Evolutionary conservation across 2,113 vertebrate species (phyloP).

Genomic region (Chaetodon trifascialis): DNA sequence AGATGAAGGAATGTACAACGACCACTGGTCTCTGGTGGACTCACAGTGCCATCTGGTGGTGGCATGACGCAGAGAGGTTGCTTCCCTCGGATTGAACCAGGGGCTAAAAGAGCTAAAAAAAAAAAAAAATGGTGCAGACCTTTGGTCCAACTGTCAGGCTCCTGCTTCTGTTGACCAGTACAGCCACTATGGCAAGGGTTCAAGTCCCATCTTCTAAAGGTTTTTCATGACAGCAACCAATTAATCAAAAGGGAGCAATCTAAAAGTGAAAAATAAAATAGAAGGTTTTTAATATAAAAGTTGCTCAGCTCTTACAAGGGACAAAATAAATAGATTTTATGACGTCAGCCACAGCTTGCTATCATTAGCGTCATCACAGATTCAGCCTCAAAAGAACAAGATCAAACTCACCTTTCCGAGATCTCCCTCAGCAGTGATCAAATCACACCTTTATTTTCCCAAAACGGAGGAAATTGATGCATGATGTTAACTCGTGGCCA

Average conservation of each 20-base stretch:
- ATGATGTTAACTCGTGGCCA: background rate
- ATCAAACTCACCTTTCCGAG: background rate
- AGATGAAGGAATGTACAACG: slow-evolving; percentile 52
- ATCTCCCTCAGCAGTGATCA: slow-evolving; percentile 6
- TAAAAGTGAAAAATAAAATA: background rate
- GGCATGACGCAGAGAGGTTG: background rate
- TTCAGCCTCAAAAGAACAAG: background rate
- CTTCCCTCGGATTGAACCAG: background rate
- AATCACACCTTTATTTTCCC: background rate
- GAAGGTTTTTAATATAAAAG: slow-evolving; percentile 19
- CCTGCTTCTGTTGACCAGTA: slow-evolving; percentile 18
- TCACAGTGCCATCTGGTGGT: slow-evolving; percentile 71
- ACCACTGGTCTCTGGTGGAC: slow-evolving; percentile 49
- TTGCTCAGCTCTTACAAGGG: slow-evolving; percentile 12
- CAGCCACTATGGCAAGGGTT: slow-evolving; percentile 2
- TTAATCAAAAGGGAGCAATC: background rate
- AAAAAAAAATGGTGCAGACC: slow-evolving; percentile 14
- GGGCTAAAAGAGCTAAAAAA: slow-evolving; percentile 26
- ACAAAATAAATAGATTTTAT: background rate
- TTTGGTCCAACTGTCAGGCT: slow-evolving; percentile 42
- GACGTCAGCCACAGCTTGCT: background rate
- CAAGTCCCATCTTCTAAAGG: background rate
- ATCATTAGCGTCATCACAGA: background rate
- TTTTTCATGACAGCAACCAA: slow-evolving; percentile 14
- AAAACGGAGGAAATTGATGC: background rate